phyloP scores from a whole-genome alignment of 2,113 vertebrate genomes.

The Cyanoliseus patagonus region DNA sequence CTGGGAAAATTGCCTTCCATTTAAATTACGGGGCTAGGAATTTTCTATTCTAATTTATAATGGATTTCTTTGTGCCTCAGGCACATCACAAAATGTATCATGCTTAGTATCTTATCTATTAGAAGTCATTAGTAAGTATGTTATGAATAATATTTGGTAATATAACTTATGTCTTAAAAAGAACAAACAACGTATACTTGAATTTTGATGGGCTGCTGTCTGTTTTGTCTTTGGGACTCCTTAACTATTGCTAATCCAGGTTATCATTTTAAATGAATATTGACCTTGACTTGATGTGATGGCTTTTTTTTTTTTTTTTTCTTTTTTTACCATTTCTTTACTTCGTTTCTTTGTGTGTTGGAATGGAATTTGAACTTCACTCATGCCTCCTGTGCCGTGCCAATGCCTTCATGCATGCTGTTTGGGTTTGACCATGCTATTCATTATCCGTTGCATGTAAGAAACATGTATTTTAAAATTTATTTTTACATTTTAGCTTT shows the following conservation, averaged over 20 bases:
- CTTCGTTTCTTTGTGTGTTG: slow-evolving; percentile 73
- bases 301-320: neutral
- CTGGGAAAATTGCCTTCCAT: neutral
- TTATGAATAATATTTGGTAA: neutral
- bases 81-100: neutral
- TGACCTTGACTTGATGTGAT: slow-evolving; percentile 47
- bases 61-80: neutral
- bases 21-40: neutral
- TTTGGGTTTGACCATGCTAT: slow-evolving; percentile 79
- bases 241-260: slow-evolving; percentile 33
- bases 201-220: neutral
- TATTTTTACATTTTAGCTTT: slow-evolving; percentile 50
- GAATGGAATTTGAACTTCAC: slow-evolving; percentile 76
- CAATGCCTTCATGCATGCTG: slow-evolving; percentile 79
- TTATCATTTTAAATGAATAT: slow-evolving; percentile 63
- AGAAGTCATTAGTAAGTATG: neutral
- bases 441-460: slow-evolving; percentile 81
- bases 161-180: neutral
- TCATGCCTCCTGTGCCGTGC: slow-evolving; percentile 71
- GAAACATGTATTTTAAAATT: slow-evolving; percentile 58
- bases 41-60: neutral
- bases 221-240: slow-evolving; percentile 44
- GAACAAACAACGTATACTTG: neutral
- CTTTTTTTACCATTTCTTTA: slow-evolving; percentile 67
- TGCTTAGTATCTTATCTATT: neutral